Conservation (phyloP, 2,888 invertebrate genomes). For the Saturnia pavonia region DNA sequence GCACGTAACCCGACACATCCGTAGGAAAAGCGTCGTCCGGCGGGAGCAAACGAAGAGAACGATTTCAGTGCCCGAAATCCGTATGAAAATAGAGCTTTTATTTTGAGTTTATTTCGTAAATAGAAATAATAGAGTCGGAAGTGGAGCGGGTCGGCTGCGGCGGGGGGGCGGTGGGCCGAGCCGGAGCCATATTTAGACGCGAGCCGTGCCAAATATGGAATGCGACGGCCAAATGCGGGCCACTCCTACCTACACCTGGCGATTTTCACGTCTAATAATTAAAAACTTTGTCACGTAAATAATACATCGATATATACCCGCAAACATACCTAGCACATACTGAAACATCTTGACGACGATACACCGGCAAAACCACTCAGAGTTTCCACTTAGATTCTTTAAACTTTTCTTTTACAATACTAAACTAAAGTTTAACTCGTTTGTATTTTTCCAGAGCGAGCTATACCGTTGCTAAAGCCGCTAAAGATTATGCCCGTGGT, state of each 20-base stretch:
- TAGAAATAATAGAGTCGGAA: conserved; percentile 82
- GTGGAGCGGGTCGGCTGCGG: conserved; percentile 62
- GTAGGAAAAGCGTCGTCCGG: conserved; percentile 66
- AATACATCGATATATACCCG: conserved; percentile 51
- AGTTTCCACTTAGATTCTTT: neutral
- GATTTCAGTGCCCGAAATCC: conserved; percentile 77
- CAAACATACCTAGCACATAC: conserved; percentile 24
- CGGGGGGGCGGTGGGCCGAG: conserved; percentile 84
- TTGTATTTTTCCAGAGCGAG: neutral
- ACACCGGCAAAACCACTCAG: neutral
- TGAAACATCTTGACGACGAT: conserved; percentile 10
- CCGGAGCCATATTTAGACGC: conserved; percentile 92
- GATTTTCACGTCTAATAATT: conserved; percentile 80
- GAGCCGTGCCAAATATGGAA: conserved; percentile 91
- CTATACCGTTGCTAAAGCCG: neutral
- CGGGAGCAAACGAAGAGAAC: conserved; percentile 76
- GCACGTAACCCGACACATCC: conserved; percentile 80
- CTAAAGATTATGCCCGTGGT: neutral
- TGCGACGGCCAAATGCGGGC: conserved; percentile 89
- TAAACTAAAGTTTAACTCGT: neutral
- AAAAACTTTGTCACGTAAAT: conserved; percentile 79
- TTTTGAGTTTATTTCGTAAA: conserved; percentile 81
- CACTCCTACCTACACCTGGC: conserved; percentile 84
- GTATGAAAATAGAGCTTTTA: conserved; percentile 80
- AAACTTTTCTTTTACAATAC: neutral